Evolutionary conservation across 2,888 invertebrate species (phyloP), one percentile per base, ranked within the genome.

Genomic region (Hydrotaea diabolus): DNA sequence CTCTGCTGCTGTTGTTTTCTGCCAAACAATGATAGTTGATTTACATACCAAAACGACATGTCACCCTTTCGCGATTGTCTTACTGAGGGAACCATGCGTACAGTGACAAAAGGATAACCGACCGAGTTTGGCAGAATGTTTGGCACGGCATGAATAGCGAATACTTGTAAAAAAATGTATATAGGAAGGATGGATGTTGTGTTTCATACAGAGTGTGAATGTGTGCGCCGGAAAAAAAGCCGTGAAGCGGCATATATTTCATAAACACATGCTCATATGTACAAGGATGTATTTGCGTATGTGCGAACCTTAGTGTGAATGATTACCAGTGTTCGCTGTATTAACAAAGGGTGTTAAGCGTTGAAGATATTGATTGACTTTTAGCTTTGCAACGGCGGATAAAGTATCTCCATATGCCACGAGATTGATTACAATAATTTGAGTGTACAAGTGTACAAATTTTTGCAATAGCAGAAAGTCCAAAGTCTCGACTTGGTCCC

Each of bases 21-120:
- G 15, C 82, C 88, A 89, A 91, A 91, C 89, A 91, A 92, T 92
- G 90, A 90, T 90, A 90, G 91, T 91, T 92, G 92, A 92, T 92
- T 92, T 92, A 92, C 92, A 92, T 92, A 92, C 92, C 92, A 90
- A 91, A 91, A 91, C 90, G 91, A 88, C 89, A 88, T 87, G 88
- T 87, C 89, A 87, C 88, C 88, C 88, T 88, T 87, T 86, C 80
- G 74, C 82, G 83, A 81, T 82, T 80, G 76, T 82, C 62, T 77
- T 73, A 62, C 59, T 76, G 75, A 78, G 79, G 77, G 71, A 77
- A 77, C 78, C 75, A 79, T 79, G 73, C 81, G 76, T 79, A 72
- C 59, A 81, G 69, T 75, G 69, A 69, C 69, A 69, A 46, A 69
- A 69, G 69, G 46, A 43, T 69, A 69, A 69, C 43, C 21, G 69